phyloP scores from a whole-genome alignment of 1,140 invertebrate species.

The Holotrichia oblita region DNA sequence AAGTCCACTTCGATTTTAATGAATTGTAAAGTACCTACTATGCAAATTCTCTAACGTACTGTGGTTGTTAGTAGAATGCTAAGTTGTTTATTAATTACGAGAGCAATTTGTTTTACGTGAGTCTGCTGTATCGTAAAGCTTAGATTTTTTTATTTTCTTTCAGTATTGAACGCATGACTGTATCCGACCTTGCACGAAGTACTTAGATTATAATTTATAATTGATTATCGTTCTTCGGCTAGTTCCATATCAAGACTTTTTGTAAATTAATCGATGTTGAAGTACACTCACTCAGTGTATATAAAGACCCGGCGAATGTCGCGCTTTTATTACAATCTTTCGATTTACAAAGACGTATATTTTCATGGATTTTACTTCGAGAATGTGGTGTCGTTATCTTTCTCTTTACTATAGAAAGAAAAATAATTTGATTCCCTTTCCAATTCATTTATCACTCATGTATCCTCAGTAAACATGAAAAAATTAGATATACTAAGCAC shows the following conservation, averaged over 20 bases:
- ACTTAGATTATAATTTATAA: not conserved
- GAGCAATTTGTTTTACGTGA: conserved; percentile 21
- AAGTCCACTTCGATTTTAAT: conserved; percentile 28
- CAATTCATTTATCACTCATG: too few species aligned
- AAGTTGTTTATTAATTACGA: conserved; percentile 32
- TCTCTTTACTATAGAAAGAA: too few species aligned
- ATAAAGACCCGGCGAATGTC: too few species aligned
- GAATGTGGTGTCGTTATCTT: too few species aligned
- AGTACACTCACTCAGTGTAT: too few species aligned
- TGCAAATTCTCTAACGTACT: conserved; percentile 21
- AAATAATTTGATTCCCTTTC: too few species aligned
- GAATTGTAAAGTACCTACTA: conserved; percentile 30
- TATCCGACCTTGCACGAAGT: conserved; percentile 4
- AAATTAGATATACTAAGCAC: too few species aligned
- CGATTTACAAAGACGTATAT: too few species aligned
- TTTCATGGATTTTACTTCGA: too few species aligned
- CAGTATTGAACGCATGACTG: not conserved
- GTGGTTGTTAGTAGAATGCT: not conserved
- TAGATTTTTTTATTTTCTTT: not conserved
- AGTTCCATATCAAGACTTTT: not conserved
- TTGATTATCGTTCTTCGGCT: not conserved
- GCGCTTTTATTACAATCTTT: too few species aligned
- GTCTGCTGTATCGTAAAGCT: not conserved
- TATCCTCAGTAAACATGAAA: too few species aligned
- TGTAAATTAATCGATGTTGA: not conserved